A percentile compares a stretch with the other conserved stretches of the same genome.
phyloP scores from a whole-genome alignment of 2,797 vertebrate species.

The Hippocampus kuda region DNA sequence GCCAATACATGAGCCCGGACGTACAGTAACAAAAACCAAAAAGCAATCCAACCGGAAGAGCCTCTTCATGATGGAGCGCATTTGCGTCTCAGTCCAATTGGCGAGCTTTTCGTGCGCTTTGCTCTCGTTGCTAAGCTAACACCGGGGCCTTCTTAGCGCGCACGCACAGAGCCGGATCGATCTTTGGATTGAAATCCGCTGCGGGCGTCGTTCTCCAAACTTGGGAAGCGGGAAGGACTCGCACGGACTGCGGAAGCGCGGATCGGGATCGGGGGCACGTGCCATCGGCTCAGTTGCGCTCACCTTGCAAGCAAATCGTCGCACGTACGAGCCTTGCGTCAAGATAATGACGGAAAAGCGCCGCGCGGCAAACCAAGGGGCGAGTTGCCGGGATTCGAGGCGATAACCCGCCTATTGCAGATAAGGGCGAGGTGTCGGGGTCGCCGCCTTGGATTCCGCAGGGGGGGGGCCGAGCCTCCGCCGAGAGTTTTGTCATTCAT shows the following conservation, averaged over 20 bases:
- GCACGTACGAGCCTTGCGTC: slow-evolving; percentile 45
- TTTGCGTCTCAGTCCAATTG: too few relatives aligned
- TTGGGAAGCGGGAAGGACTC: slow-evolving; percentile 12
- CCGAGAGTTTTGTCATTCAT: slow-evolving; percentile 65
- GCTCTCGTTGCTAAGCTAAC: slow-evolving; percentile 2
- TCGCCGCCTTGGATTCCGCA: slow-evolving; percentile 20
- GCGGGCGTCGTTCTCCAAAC: neutral
- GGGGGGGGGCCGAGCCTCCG: slow-evolving; percentile 42
- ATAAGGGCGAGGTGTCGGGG: slow-evolving; percentile 45
- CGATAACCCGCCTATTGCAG: slow-evolving; percentile 61
- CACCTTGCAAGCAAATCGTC: slow-evolving; percentile 53
- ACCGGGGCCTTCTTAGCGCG: neutral
- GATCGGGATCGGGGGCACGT: neutral
- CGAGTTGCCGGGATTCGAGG: slow-evolving; percentile 44
- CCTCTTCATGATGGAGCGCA: neutral
- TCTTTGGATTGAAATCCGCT: neutral
- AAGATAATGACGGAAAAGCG: slow-evolving; percentile 55
- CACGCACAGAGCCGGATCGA: neutral
- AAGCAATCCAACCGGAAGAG: neutral
- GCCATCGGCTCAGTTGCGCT: slow-evolving; percentile 43
- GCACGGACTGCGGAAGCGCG: neutral
- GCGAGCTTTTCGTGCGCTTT: too few relatives aligned
- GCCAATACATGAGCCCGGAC: neutral
- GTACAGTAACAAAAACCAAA: neutral
- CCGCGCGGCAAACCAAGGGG: slow-evolving; percentile 34